Conservation (phyloP, 2,113 vertebrate genomes). For the Anhinga rufa region DNA sequence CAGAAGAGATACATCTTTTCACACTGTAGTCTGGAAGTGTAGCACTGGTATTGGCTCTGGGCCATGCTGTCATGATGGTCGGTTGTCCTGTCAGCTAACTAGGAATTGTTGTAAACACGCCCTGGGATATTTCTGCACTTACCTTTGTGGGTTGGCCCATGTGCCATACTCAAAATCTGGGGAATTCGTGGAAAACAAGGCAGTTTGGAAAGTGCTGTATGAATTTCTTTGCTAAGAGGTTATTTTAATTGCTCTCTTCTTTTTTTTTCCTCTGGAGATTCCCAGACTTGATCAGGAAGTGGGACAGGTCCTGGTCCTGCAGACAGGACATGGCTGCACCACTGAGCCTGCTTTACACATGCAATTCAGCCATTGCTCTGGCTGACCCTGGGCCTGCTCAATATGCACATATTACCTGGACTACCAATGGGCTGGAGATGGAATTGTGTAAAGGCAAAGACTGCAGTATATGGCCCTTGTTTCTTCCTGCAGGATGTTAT, state of each 20-base stretch:
- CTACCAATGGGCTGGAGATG: not conserved
- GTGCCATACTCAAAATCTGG: not conserved
- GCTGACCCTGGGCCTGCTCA: not conserved
- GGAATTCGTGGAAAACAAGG: not conserved
- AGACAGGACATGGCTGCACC: not conserved
- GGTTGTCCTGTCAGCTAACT: not conserved
- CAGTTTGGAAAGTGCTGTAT: not conserved
- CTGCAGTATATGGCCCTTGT: not conserved
- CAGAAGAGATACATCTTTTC: not conserved
- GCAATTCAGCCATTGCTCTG: not conserved
- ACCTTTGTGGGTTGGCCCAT: not conserved
- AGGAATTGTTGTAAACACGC: not conserved
- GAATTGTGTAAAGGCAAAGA: not conserved
- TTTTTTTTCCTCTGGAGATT: not conserved
- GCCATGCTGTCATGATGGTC: not conserved
- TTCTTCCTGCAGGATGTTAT: not conserved
- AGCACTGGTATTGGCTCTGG: not conserved
- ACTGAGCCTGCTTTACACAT: not conserved
- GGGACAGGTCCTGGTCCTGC: not conserved
- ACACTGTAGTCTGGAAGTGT: not conserved
- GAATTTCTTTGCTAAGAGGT: not conserved
- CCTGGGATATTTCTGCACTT: not conserved
- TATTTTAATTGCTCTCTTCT: not conserved
- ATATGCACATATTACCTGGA: fast-evolving
- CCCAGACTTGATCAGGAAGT: not conserved